These are phyloP conservation scores for Spilosoma lubricipeda DNA, from an alignment of 2,888 invertebrate genomes.

Conservation along the genomic window DNA sequence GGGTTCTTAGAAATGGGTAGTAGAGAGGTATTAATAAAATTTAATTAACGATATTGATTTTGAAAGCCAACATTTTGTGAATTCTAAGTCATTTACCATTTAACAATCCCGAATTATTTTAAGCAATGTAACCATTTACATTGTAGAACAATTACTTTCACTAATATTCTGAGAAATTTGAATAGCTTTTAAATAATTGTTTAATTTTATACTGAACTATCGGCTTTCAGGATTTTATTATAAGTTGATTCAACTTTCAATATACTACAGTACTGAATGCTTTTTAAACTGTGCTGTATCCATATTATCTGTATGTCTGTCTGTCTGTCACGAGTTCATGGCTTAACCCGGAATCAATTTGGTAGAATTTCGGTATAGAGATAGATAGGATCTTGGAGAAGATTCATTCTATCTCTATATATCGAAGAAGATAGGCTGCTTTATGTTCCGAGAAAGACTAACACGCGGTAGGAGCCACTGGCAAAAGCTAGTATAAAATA, in stretches of 20 bases:
- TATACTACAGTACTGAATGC: neutral
- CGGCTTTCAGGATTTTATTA: neutral
- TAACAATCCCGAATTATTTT: neutral
- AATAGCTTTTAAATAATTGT: slow-evolving; percentile 4
- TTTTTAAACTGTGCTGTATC: neutral
- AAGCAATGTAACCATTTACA: slow-evolving; percentile 7
- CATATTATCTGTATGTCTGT: too few relatives aligned
- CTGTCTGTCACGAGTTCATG: too few relatives aligned
- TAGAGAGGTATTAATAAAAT: neutral
- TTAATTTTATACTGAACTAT: neutral
- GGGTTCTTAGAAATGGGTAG: neutral
- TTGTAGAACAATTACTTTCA: neutral
- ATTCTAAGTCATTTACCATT: neutral
- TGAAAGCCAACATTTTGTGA: neutral
- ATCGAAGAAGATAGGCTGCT: too few relatives aligned
- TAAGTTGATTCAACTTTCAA: neutral
- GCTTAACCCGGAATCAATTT: too few relatives aligned
- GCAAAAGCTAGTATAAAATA: neutral
- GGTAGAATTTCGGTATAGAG: too few relatives aligned
- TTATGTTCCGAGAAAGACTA: too few relatives aligned
- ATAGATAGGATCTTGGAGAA: too few relatives aligned
- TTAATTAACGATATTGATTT: neutral
- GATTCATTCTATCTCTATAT: too few relatives aligned
- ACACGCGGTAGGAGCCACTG: too few relatives aligned
- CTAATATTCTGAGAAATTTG: neutral